Evolutionary conservation across 2,888 invertebrate species (phyloP).

Genomic region (Drosophila subsilvestris): DNA sequence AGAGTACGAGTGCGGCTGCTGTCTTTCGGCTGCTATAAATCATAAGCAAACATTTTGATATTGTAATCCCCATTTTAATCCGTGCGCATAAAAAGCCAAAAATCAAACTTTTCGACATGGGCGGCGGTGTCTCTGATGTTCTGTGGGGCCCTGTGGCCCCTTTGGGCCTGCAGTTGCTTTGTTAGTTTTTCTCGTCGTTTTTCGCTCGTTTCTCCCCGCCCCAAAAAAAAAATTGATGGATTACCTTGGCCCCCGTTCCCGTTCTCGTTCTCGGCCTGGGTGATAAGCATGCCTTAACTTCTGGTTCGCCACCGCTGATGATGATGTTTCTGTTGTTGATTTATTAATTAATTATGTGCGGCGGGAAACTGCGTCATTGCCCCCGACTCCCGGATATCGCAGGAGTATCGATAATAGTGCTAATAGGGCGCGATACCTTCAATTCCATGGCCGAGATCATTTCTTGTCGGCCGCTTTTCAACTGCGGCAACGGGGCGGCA

Average conservation of each 20-base stretch:
- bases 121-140: conserved; percentile 76
- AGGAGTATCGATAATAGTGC: conserved; percentile 52
- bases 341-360: conserved; percentile 76
- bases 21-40: conserved; percentile 75
- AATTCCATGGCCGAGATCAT: conserved; percentile 55
- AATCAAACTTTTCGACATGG: conserved; percentile 81
- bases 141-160: conserved; percentile 18
- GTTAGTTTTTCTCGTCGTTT: conserved; percentile 62
- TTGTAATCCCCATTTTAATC: conserved; percentile 81
- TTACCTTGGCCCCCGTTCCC: conserved; percentile 56
- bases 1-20: conserved; percentile 45
- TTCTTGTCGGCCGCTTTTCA: conserved; percentile 55
- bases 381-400: background rate
- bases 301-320: conserved; percentile 41
- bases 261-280: conserved; percentile 12
- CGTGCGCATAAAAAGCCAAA: conserved; percentile 81
- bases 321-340: conserved; percentile 70
- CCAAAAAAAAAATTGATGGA: conserved; percentile 73
- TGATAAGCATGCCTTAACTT: conserved; percentile 46
- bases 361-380: conserved; percentile 67
- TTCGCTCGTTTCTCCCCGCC: conserved; percentile 59
- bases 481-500: conserved; percentile 50
- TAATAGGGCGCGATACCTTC: conserved; percentile 37
- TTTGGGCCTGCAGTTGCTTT: conserved; percentile 54
- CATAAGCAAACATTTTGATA: conserved; percentile 82